phyloP scores from a whole-genome alignment of 2,113 vertebrate genomes.

The Orientallactaga bullata region DNA sequence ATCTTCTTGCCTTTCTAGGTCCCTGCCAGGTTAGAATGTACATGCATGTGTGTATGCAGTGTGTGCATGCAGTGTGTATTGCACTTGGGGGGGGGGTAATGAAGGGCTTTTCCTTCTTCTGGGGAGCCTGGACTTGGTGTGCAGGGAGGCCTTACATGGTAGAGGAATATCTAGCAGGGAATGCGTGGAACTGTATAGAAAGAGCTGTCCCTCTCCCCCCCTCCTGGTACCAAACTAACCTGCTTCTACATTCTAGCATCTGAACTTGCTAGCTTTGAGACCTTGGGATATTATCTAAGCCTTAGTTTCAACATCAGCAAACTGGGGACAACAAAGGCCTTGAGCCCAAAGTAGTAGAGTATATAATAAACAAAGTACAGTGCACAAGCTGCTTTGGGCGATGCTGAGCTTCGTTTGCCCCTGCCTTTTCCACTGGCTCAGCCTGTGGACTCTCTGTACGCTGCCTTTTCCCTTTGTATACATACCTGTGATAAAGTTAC shows the following conservation, averaged over 20 bases:
- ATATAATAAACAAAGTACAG: background rate
- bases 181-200: background rate
- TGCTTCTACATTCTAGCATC: background rate
- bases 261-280: background rate
- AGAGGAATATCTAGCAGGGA: background rate
- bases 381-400: background rate
- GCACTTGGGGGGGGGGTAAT: background rate
- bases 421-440: background rate
- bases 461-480: background rate
- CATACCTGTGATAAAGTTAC: background rate
- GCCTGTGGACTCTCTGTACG: background rate
- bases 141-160: background rate
- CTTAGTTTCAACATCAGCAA: slow-evolving; percentile 25
- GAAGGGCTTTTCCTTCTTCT: background rate
- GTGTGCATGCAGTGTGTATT: background rate
- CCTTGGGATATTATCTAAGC: background rate
- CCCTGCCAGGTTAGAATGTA: background rate
- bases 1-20: slow-evolving; percentile 32
- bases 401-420: background rate
- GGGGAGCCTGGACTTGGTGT: background rate
- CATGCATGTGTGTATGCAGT: background rate
- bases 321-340: background rate
- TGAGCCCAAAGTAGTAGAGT: too few relatives aligned
- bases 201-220: background rate
- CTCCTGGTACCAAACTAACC: background rate